A percentile compares a stretch with the other conserved stretches of the same genome.
Conservation (phyloP, 2,797 vertebrate genomes). For the Valencia hispanica region DNA sequence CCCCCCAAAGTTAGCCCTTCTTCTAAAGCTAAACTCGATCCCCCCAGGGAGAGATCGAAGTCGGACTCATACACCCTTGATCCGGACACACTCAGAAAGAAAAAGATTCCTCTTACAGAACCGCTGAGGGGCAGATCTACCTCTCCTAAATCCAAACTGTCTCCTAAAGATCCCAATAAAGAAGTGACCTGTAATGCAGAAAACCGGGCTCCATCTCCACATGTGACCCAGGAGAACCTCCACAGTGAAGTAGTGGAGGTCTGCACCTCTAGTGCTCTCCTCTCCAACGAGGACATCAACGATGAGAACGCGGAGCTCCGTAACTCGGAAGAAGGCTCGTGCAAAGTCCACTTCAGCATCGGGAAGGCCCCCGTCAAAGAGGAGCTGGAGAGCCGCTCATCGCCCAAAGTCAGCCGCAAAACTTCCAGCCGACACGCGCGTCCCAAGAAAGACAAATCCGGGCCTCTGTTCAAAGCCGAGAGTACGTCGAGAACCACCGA, state of each 20-base stretch:
- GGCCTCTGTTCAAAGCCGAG: conserved; percentile 93
- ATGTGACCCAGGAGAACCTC: conserved; percentile 97
- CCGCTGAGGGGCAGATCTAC: conserved; percentile 94
- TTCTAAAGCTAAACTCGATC: conserved; percentile 92
- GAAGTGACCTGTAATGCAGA: conserved; percentile 83
- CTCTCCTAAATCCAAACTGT: conserved; percentile 93
- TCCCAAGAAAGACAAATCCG: conserved; percentile 97
- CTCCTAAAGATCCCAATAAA: conserved; percentile 85
- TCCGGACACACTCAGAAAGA: conserved; percentile 95
- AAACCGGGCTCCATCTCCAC: conserved; percentile 93
- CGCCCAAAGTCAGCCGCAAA: conserved; percentile 97
- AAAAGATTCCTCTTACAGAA: conserved; percentile 94
- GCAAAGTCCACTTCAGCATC: conserved; percentile 98
- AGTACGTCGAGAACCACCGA: conserved; percentile 83
- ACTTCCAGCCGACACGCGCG: conserved; percentile 90
- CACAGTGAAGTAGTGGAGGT: conserved; percentile 98
- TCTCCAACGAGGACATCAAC: conserved; percentile 89
- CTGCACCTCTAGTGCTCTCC: conserved; percentile 91
- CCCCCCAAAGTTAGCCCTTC: conserved; percentile 88
- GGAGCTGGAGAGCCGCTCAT: conserved; percentile 91
- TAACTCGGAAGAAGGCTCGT: conserved; percentile 87
- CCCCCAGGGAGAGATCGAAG: conserved; percentile 96
- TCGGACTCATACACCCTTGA: conserved; percentile 98
- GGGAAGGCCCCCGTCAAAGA: conserved; percentile 97
- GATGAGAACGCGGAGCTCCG: conserved; percentile 87